These are phyloP conservation scores for Hetaerina americana DNA, from an alignment of 1,140 invertebrate genomes.

Conservation along the genomic window DNA sequence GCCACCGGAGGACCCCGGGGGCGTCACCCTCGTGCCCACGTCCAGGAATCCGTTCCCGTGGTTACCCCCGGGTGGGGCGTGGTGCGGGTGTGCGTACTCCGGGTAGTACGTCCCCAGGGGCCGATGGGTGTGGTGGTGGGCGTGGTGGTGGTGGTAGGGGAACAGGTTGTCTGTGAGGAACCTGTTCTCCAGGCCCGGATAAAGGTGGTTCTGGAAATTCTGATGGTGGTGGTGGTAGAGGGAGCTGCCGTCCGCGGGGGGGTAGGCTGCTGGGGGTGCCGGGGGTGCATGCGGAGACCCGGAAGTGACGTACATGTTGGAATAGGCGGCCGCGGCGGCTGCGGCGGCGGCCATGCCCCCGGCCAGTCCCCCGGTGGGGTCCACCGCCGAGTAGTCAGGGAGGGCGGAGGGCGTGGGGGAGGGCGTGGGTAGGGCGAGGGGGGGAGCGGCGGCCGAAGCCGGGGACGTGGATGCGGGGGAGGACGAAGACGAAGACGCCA, in stretches of 20 bases:
- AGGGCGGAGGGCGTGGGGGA: constrained; percentile 21
- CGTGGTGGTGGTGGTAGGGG: constrained; percentile 47
- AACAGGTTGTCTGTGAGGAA: constrained; percentile 73
- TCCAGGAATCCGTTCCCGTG: constrained; percentile 64
- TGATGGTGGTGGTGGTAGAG: constrained; percentile 51
- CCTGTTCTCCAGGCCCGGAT: constrained; percentile 60
- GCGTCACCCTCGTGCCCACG: constrained; percentile 34
- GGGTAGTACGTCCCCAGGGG: constrained; percentile 61
- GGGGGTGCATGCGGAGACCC: constrained; percentile 46
- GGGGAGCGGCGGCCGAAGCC: constrained; percentile 30
- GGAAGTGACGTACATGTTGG: constrained; percentile 70
- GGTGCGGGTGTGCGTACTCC: constrained; percentile 37
- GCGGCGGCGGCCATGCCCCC: constrained; percentile 38
- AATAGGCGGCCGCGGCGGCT: constrained; percentile 61
- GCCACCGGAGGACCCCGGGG: neutral
- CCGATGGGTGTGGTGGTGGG: constrained; percentile 26
- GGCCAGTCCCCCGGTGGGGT: constrained; percentile 49
- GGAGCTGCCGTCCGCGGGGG: constrained; percentile 38
- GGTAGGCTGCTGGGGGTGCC: constrained; percentile 33
- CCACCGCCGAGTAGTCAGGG: constrained; percentile 34
- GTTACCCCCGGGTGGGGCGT: constrained; percentile 41
- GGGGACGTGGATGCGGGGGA: constrained; percentile 24
- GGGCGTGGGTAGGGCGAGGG: neutral
- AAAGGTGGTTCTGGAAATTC: constrained; percentile 56
- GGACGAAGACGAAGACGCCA: constrained; percentile 32